These are phyloP conservation scores for Conchocele bisecta DNA, from an alignment of 2,888 invertebrate genomes.

Conservation along the genomic window DNA sequence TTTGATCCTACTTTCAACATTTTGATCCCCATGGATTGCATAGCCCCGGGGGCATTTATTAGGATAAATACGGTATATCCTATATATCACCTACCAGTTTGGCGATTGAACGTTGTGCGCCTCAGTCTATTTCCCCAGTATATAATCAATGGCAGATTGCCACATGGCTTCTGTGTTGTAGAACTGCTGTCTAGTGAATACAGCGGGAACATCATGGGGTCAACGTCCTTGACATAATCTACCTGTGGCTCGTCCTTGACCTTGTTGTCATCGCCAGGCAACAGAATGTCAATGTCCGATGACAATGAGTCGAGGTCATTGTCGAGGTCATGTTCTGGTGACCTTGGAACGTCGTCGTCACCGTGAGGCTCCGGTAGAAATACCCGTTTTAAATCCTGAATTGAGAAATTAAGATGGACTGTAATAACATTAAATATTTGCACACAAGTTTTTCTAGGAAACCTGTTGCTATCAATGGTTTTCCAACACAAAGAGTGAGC, in stretches of 20 bases:
- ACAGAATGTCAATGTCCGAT: constrained; percentile 68
- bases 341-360: constrained; percentile 67
- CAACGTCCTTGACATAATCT: constrained; percentile 49
- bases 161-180: constrained; percentile 73
- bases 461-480: no score
- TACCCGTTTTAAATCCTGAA: constrained; percentile 70
- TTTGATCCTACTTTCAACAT: no score
- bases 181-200: constrained; percentile 75
- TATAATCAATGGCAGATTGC: constrained; percentile 75
- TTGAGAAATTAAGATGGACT: neutral
- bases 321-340: constrained; percentile 50
- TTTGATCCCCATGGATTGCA: no score
- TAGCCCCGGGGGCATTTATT: no score
- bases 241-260: constrained; percentile 9
- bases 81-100: constrained; percentile 69
- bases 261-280: constrained; percentile 49
- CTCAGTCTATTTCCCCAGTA: constrained; percentile 75
- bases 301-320: constrained; percentile 66
- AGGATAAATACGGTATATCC: no score
- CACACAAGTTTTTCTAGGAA: no score
- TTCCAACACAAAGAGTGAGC: no score
- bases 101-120: constrained; percentile 71
- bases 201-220: constrained; percentile 75
- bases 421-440: no score
- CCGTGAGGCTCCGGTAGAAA: constrained; percentile 69